Percentiles rank a stretch among this genome's conserved stretches.
These are phyloP conservation scores for Cantharis nigra DNA, from an alignment of 2,888 invertebrate genomes.

Conservation along the genomic window DNA sequence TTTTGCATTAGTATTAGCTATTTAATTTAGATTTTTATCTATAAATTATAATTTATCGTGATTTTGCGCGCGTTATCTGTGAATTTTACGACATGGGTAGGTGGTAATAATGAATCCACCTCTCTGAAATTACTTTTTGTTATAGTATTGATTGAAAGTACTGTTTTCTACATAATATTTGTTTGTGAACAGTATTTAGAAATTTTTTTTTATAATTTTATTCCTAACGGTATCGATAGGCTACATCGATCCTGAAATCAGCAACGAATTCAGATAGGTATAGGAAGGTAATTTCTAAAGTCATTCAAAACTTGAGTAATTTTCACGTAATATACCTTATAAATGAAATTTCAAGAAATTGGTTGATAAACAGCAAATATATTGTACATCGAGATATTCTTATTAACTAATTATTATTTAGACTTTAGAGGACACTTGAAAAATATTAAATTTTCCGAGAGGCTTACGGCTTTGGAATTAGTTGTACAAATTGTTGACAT, in stretches of 20 bases:
- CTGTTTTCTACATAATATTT: constrained; percentile 23
- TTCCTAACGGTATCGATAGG: not conserved
- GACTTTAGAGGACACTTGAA: no score
- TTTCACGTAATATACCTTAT: no score
- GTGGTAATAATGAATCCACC: constrained; percentile 47
- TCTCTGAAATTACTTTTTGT: constrained; percentile 51
- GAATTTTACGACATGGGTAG: constrained; percentile 45
- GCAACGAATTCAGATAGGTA: not conserved
- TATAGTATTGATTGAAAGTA: constrained; percentile 49
- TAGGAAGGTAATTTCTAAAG: no score
- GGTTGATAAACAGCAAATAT: no score
- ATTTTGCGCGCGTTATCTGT: constrained; percentile 44
- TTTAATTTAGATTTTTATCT: constrained; percentile 46
- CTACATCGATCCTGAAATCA: not conserved
- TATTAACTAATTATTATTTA: no score
- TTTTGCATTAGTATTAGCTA: not conserved
- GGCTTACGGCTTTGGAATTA: no score
- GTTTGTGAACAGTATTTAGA: not conserved
- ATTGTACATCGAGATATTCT: no score
- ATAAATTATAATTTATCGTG: constrained; percentile 43
- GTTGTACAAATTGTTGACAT: no score
- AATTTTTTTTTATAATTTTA: no score
- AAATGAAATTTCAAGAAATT: no score
- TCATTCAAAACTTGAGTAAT: no score
- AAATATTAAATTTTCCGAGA: no score